These are phyloP conservation scores for Aplysina aerophoba DNA, from an alignment of 37 sponge, comb jelly and placozoan genomes.

Conservation along the genomic window DNA sequence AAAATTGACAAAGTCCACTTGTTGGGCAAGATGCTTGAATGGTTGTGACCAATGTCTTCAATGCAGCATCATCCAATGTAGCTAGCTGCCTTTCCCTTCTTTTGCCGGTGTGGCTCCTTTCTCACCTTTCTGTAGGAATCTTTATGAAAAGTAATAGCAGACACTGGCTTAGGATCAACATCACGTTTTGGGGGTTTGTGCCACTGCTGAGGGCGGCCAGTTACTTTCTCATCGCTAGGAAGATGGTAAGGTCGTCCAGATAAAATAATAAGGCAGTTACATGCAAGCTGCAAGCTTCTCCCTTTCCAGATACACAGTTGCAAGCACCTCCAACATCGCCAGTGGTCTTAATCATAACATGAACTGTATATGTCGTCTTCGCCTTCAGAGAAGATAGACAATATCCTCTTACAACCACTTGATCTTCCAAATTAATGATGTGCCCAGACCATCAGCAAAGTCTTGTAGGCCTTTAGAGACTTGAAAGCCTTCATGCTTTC, in stretches of 20 bases:
- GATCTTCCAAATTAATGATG: neutral
- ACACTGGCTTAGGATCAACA: neutral
- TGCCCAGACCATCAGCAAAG: constrained; percentile 9
- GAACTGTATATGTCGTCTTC: neutral
- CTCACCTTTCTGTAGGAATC: constrained; percentile 4
- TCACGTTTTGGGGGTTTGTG: constrained; percentile 16
- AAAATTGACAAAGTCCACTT: constrained; percentile 11
- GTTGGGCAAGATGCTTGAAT: constrained; percentile 12
- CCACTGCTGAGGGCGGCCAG: constrained; percentile 15
- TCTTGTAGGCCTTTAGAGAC: constrained; percentile 22
- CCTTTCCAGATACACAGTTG: constrained; percentile 6
- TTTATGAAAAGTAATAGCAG: constrained; percentile 4
- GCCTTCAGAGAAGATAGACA: neutral
- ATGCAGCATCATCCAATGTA: neutral
- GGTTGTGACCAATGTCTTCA: constrained; percentile 1
- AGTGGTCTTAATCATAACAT: neutral
- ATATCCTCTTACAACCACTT: constrained; percentile 1
- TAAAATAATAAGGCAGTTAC: constrained; percentile 6
- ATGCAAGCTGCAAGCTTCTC: constrained; percentile 6
- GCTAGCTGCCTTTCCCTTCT: neutral
- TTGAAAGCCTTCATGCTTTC: constrained; percentile 13
- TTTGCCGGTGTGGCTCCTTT: neutral
- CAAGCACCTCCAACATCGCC: constrained; percentile 18
- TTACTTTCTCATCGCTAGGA: neutral
- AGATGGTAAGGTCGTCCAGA: constrained; percentile 14